phyloP scores from a whole-genome alignment of 2,888 invertebrate species.

The Carterocephalus palaemon region DNA sequence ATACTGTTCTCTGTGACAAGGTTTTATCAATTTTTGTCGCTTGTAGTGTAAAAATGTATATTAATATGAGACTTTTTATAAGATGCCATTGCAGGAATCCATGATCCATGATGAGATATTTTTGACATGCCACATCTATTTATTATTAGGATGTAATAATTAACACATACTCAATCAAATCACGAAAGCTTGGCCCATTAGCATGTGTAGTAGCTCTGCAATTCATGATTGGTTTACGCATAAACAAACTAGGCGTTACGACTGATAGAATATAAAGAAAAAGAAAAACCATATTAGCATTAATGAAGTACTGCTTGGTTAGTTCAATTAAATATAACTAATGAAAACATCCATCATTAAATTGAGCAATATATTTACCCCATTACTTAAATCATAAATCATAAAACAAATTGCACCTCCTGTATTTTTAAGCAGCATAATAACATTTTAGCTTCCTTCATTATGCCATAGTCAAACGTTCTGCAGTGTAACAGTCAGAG shows the following conservation, averaged over 20 bases:
- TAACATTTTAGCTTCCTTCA: too few species aligned
- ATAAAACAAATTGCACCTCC: neutral
- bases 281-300: conserved; percentile 8
- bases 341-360: conserved; percentile 5
- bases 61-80: too few species aligned
- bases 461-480: too few species aligned
- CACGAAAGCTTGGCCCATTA: neutral
- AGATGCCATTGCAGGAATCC: too few species aligned
- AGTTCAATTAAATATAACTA: conserved; percentile 2
- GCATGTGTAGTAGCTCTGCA: conserved; percentile 5
- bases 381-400: neutral
- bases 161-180: neutral
- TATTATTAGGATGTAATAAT: neutral
- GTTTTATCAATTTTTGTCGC: too few species aligned
- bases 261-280: conserved; percentile 1
- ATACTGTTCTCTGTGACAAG: too few species aligned
- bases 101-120: too few species aligned
- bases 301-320: conserved; percentile 3
- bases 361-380: conserved; percentile 1
- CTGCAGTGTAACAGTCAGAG: too few species aligned
- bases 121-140: conserved; percentile 1
- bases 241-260: conserved; percentile 4
- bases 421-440: neutral
- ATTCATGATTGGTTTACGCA: conserved; percentile 1
- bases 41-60: too few species aligned